phyloP scores from a whole-genome alignment of 2,888 invertebrate genomes.

The Drosophila rubida region DNA sequence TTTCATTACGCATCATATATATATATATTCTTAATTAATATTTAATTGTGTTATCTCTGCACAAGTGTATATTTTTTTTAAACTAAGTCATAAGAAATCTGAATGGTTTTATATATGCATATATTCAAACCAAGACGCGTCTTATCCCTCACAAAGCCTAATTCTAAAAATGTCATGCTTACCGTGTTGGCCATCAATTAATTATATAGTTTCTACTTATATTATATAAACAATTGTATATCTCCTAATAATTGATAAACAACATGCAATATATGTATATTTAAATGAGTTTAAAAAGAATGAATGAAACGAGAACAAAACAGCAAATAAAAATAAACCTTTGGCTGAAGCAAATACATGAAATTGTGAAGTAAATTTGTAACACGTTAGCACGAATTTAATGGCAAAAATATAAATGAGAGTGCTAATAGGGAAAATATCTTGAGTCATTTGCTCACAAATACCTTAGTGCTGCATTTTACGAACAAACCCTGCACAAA shows the following conservation, averaged over 20 bases:
- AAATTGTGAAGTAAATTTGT: background rate
- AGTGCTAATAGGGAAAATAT: no score
- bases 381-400: background rate
- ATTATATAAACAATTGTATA: slow-evolving; percentile 54
- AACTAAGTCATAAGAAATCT: slow-evolving; percentile 39
- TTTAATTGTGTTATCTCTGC: slow-evolving; percentile 52
- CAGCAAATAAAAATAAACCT: slow-evolving; percentile 13
- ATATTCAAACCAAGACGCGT: slow-evolving; percentile 25
- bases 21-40: slow-evolving; percentile 38
- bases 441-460: no score
- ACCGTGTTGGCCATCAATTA: slow-evolving; percentile 65
- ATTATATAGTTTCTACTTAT: slow-evolving; percentile 47
- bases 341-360: slow-evolving; percentile 30
- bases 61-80: slow-evolving; percentile 65
- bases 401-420: no score
- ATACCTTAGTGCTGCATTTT: no score
- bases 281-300: slow-evolving; percentile 52
- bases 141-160: slow-evolving; percentile 34
- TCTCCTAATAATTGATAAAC: slow-evolving; percentile 52
- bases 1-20: slow-evolving; percentile 22
- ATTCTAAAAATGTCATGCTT: slow-evolving; percentile 51
- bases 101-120: slow-evolving; percentile 37
- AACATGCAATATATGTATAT: slow-evolving; percentile 71
- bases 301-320: slow-evolving; percentile 24
- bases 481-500: no score